Conservation (phyloP, 2,797 vertebrate species). For the Hemibagrus guttatus region DNA sequence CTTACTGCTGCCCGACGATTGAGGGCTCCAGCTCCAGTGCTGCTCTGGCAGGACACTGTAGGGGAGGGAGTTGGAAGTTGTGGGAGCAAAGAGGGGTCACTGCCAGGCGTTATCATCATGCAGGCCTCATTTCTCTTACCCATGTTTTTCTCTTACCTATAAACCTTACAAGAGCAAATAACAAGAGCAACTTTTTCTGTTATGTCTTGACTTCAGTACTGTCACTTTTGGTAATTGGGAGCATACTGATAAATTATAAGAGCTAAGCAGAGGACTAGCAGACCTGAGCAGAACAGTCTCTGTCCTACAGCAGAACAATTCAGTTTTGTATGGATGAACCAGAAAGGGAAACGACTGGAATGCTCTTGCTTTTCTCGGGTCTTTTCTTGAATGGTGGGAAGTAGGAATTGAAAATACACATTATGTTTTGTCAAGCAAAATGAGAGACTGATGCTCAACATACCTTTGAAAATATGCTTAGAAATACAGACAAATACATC, state of each 20-base stretch:
- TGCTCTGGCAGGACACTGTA: slow-evolving; percentile 39
- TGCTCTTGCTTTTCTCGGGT: slow-evolving; percentile 19
- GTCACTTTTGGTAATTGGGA: slow-evolving; percentile 24
- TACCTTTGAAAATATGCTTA: not conserved
- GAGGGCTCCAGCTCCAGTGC: slow-evolving; percentile 53
- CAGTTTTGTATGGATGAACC: slow-evolving; percentile 26
- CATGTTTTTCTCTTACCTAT: slow-evolving; percentile 22
- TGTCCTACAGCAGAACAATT: slow-evolving; percentile 14
- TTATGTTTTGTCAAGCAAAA: not conserved
- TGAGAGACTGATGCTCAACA: not conserved
- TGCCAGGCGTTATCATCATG: slow-evolving; percentile 41
- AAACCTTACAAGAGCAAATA: slow-evolving; percentile 11
- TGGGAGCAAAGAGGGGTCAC: slow-evolving; percentile 35
- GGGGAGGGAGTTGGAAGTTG: slow-evolving; percentile 20
- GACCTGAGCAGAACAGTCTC: not conserved
- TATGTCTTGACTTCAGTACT: not conserved
- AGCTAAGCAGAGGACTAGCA: slow-evolving; percentile 4
- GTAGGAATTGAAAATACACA: not conserved
- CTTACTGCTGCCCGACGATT: slow-evolving; percentile 57
- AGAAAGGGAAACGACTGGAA: slow-evolving; percentile 41
- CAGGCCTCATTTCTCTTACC: slow-evolving; percentile 36
- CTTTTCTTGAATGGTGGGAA: slow-evolving; percentile 5
- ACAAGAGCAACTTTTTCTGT: slow-evolving; percentile 33
- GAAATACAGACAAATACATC: not conserved
- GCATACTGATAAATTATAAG: too few species aligned